A percentile compares a stretch with the other conserved stretches of the same genome.
Conservation (phyloP, 1,140 invertebrate species). For the Drosophila sechellia region DNA sequence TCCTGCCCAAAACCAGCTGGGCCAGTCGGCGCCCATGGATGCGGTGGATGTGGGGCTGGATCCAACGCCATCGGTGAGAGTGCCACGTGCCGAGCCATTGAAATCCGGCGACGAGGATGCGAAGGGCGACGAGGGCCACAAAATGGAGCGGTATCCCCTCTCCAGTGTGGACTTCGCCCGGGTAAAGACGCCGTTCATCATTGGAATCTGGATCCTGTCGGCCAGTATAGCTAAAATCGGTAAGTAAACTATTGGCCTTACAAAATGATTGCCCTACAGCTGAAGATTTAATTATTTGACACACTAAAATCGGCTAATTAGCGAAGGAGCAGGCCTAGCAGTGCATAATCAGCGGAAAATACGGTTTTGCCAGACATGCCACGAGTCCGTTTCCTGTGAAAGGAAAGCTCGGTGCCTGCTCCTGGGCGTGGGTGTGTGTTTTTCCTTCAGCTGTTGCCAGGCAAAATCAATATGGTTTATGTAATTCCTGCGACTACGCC, state of each 20-base stretch:
- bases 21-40: slow-evolving; percentile 15
- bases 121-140: slow-evolving; percentile 32
- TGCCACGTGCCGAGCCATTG: slow-evolving; percentile 40
- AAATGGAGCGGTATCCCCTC: slow-evolving; percentile 88
- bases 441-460: slow-evolving; percentile 36
- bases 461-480: slow-evolving; percentile 78
- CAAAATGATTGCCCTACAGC: not conserved
- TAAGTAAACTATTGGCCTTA: slow-evolving; percentile 85
- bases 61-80: not conserved
- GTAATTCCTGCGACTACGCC: slow-evolving; percentile 55
- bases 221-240: slow-evolving; percentile 97
- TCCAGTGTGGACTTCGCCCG: slow-evolving; percentile 93
- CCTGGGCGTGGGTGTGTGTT: slow-evolving; percentile 21
- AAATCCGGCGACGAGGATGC: slow-evolving; percentile 14
- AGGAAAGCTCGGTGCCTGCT: slow-evolving; percentile 9
- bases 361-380: slow-evolving; percentile 3
- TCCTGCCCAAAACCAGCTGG: slow-evolving; percentile 32
- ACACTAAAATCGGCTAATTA: not conserved
- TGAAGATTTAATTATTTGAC: not conserved
- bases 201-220: slow-evolving; percentile 97
- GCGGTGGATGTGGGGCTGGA: not conserved
- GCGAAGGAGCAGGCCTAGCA: not conserved
- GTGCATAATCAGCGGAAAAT: slow-evolving; percentile 28
- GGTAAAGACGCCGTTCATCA: slow-evolving; percentile 96
- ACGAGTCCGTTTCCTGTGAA: slow-evolving; percentile 20